phyloP scores from a whole-genome alignment of 2,888 invertebrate genomes.

The Archips xylosteana region DNA sequence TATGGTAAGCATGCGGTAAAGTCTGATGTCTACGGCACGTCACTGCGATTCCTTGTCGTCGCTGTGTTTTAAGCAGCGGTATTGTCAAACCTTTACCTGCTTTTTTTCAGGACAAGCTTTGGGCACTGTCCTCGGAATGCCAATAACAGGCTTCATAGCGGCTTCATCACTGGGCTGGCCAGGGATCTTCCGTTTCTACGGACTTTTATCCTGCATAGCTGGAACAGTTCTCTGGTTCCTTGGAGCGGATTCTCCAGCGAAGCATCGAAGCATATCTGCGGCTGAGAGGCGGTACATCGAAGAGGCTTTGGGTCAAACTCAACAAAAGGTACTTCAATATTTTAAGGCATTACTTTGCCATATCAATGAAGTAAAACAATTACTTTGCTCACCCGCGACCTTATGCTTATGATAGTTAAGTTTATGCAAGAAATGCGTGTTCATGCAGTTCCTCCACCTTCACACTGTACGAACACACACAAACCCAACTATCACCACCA shows the following conservation, averaged over 20 bases:
- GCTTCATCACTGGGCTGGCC: conserved; percentile 91
- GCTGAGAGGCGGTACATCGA: conserved; percentile 90
- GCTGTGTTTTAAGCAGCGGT: no score
- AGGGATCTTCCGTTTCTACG: conserved; percentile 91
- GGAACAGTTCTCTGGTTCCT: conserved; percentile 83
- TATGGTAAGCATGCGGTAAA: no score
- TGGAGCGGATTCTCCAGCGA: conserved; percentile 88
- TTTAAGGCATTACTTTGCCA: no score
- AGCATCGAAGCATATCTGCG: conserved; percentile 86
- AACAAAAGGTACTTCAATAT: background rate
- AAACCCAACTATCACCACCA: no score
- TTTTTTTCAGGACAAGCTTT: conserved; percentile 87
- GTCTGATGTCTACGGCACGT: no score
- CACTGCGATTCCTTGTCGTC: no score
- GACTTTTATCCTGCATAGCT: conserved; percentile 86
- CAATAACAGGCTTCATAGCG: conserved; percentile 90
- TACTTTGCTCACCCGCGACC: no score
- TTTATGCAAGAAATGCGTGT: no score
- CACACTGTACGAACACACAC: no score
- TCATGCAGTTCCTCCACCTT: no score
- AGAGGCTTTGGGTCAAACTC: conserved; percentile 81
- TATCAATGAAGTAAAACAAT: no score
- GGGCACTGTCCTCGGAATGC: conserved; percentile 91
- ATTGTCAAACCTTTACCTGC: background rate
- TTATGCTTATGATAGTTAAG: no score